Evolutionary conservation across 2,113 vertebrate species (phyloP), one percentile per base, ranked within the genome.

Genomic region (Aptenodytes patagonicus): DNA sequence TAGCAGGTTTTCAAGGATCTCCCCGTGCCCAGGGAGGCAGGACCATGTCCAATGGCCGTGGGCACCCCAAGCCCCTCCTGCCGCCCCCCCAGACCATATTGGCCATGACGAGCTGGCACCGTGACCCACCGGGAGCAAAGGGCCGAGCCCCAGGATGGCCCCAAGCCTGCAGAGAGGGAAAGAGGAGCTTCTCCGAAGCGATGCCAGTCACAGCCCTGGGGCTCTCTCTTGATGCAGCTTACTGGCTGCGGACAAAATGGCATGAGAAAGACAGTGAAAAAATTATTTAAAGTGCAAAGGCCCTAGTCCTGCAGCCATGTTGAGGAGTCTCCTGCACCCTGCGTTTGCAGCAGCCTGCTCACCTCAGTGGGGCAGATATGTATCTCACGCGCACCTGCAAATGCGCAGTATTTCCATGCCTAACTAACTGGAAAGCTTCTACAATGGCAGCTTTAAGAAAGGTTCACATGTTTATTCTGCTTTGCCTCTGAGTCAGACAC

Each of bases 11-110:
- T 51, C 69, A 81, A 78, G 77, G 38, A 46, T 46, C 13, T 40
- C 25, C 6, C n/a, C 0, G 0, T 46, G 25, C 19, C 36, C 22
- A 49, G 29, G 51, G 9, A 58, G n/a, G 9, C 25, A 77, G 46
- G 19, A 81, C 22, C 17, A 20, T 10, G 3, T 44, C 42, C 0
- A 0, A 32, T 6, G 78, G 20, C 29, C 2, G 3, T 2, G 7
- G 40, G 34, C 31, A 83, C 9, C 5, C 16, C 55, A 54, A n/a
- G 9, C 7, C 19, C 10, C 13, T 92, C 13, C 44, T 84, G 26
- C 40, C 40, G 55, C 10, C 15, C 29, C 29, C 14, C 5, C 13
- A 60, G n/a, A 49, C 26, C 5, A 4, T 31, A 26, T 0, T 18
- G 19, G 10, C 42, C 13, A 5, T 61, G 40, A n/a, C 1, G 1